Evolutionary conservation across 2,888 invertebrate species (phyloP).

Genomic region (Tetragonula carbonaria): DNA sequence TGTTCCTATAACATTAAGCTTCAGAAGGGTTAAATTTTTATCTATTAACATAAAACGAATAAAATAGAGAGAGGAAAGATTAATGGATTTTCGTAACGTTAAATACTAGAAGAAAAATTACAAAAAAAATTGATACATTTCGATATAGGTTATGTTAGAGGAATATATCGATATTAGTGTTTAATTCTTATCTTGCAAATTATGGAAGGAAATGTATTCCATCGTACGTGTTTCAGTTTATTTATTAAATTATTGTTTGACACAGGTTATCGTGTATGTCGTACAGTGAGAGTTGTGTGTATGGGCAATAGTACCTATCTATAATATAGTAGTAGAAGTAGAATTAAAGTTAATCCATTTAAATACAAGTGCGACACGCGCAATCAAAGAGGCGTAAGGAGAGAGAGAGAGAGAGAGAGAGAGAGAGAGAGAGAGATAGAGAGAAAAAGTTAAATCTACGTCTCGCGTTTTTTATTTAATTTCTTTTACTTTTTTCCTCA

Average conservation of each 20-base stretch:
- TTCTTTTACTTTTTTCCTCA: slow-evolving; percentile 23
- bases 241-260: slow-evolving; percentile 83
- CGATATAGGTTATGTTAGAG: slow-evolving; percentile 2
- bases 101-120: not conserved
- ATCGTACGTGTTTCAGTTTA: slow-evolving; percentile 82
- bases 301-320: slow-evolving; percentile 82
- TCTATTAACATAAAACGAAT: too few species aligned
- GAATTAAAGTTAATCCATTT: slow-evolving; percentile 80
- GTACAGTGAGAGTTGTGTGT: slow-evolving; percentile 81
- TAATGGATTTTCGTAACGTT: not conserved
- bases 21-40: not conserved
- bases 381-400: slow-evolving; percentile 68
- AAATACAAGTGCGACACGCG: slow-evolving; percentile 81
- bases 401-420: slow-evolving; percentile 2
- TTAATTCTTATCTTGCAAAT: not conserved
- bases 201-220: slow-evolving; percentile 33
- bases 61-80: not conserved
- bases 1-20: not conserved
- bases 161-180: slow-evolving; percentile 1
- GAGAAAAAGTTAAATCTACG: slow-evolving; percentile 32
- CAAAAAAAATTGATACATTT: not conserved
- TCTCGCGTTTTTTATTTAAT: slow-evolving; percentile 44
- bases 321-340: slow-evolving; percentile 80
- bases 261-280: slow-evolving; percentile 83
- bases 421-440: not conserved